Conservation (phyloP, 1,140 invertebrate species). For the Hyles euphorbiae region DNA sequence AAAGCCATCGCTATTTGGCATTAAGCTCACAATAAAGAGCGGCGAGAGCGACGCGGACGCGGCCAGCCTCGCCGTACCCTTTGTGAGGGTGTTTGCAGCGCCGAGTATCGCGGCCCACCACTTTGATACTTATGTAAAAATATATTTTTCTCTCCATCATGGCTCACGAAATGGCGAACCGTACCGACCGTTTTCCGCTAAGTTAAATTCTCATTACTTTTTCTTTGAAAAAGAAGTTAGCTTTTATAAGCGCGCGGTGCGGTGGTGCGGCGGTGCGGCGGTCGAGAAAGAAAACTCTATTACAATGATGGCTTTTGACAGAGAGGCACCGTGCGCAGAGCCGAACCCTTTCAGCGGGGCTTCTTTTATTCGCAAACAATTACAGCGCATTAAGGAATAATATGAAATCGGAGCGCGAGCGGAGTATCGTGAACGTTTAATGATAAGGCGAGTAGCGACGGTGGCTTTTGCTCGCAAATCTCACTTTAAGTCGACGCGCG, state of each 20-base stretch:
- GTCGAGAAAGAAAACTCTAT: slow-evolving; percentile 55
- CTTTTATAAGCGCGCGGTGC: slow-evolving; percentile 43
- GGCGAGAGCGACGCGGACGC: slow-evolving; percentile 31
- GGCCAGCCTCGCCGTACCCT: slow-evolving; percentile 30
- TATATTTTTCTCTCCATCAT: slow-evolving; percentile 52
- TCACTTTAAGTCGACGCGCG: slow-evolving; percentile 49
- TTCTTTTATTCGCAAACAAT: slow-evolving; percentile 61
- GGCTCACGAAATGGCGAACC: slow-evolving; percentile 37
- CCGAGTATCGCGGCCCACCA: slow-evolving; percentile 28
- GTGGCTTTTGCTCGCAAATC: slow-evolving; percentile 57
- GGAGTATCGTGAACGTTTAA: slow-evolving; percentile 53
- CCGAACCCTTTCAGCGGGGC: slow-evolving; percentile 40
- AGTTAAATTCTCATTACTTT: slow-evolving; percentile 68
- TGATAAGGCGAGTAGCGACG: slow-evolving; percentile 51
- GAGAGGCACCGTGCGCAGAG: slow-evolving; percentile 30
- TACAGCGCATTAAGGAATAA: slow-evolving; percentile 46
- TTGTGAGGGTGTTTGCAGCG: slow-evolving; percentile 39
- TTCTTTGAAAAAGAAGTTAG: slow-evolving; percentile 62
- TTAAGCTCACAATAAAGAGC: slow-evolving; percentile 60
- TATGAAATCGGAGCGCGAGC: slow-evolving; percentile 34
- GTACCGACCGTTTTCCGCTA: slow-evolving; percentile 58
- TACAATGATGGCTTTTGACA: slow-evolving; percentile 60
- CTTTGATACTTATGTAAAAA: slow-evolving; percentile 43
- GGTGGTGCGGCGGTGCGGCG: slow-evolving; percentile 9
- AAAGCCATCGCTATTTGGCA: slow-evolving; percentile 48